phyloP scores from a whole-genome alignment of 2,113 vertebrate genomes.

The Indicator indicator region DNA sequence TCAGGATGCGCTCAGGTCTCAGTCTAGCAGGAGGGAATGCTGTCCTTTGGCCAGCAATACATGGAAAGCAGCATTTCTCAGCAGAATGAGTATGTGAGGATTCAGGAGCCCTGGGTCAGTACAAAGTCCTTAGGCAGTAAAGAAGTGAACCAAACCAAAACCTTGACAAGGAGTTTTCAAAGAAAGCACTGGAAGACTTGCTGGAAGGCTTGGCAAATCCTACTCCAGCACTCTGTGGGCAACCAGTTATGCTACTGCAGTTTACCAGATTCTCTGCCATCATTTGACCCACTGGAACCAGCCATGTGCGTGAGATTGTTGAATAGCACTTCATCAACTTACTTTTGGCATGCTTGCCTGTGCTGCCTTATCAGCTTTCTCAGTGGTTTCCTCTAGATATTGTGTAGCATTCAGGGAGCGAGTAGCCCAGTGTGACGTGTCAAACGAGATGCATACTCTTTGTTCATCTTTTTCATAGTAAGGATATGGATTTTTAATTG shows the following conservation, averaged over 20 bases:
- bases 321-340: background rate
- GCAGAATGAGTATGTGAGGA: background rate
- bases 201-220: background rate
- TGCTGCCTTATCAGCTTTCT: slow-evolving; percentile 50
- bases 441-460: background rate
- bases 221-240: background rate
- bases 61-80: background rate
- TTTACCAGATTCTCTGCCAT: background rate
- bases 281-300: background rate
- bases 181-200: background rate
- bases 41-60: background rate
- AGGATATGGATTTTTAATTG: slow-evolving; percentile 10
- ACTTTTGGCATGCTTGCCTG: slow-evolving; percentile 12
- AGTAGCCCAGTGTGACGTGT: background rate
- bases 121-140: background rate
- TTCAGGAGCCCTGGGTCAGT: background rate
- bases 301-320: background rate
- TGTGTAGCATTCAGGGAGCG: background rate
- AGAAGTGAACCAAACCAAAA: background rate
- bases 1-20: background rate
- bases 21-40: background rate
- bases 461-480: background rate
- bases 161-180: background rate
- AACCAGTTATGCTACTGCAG: background rate
- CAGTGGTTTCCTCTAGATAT: slow-evolving; percentile 54